Conservation (phyloP, 1,140 invertebrate species). For the Drosophila varians region DNA sequence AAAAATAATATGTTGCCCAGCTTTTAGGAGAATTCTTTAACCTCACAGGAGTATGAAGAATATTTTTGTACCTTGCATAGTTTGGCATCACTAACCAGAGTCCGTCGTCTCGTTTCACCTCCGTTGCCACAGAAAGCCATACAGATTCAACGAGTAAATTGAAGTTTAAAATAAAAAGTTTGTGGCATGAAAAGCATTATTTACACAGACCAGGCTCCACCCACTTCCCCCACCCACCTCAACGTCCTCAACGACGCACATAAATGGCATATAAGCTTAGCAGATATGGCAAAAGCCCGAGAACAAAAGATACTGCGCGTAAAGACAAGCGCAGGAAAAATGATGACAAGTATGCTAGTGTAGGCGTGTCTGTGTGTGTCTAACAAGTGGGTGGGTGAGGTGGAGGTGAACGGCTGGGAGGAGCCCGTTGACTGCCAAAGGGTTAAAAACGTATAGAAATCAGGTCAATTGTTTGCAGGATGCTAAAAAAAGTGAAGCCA, state of each 20-base stretch:
- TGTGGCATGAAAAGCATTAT: constrained; percentile 68
- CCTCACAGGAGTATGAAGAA: no score
- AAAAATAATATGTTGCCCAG: not conserved
- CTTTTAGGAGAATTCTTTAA: no score
- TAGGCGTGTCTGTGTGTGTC: constrained; percentile 14
- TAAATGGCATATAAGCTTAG: constrained; percentile 60
- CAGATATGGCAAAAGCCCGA: constrained; percentile 52
- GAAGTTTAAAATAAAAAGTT: constrained; percentile 80
- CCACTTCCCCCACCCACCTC: constrained; percentile 1
- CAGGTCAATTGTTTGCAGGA: constrained; percentile 77
- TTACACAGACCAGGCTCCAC: constrained; percentile 48
- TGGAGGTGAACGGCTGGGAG: constrained; percentile 33
- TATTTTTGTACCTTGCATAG: not conserved
- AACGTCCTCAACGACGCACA: constrained; percentile 35
- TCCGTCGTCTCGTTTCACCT: not conserved
- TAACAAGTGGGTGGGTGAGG: constrained; percentile 15
- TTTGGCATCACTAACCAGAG: constrained; percentile 6
- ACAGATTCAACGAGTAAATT: constrained; percentile 61
- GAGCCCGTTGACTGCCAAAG: constrained; percentile 52
- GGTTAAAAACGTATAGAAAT: constrained; percentile 72
- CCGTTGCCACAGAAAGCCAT: constrained; percentile 2
- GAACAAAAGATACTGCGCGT: constrained; percentile 70
- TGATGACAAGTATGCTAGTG: constrained; percentile 53
- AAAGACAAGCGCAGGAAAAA: constrained; percentile 65
- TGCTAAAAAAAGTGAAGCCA: constrained; percentile 58